These are phyloP conservation scores for Chamaetylas fuelleborni DNA, from an alignment of 2,113 vertebrate genomes.

Conservation along the genomic window DNA sequence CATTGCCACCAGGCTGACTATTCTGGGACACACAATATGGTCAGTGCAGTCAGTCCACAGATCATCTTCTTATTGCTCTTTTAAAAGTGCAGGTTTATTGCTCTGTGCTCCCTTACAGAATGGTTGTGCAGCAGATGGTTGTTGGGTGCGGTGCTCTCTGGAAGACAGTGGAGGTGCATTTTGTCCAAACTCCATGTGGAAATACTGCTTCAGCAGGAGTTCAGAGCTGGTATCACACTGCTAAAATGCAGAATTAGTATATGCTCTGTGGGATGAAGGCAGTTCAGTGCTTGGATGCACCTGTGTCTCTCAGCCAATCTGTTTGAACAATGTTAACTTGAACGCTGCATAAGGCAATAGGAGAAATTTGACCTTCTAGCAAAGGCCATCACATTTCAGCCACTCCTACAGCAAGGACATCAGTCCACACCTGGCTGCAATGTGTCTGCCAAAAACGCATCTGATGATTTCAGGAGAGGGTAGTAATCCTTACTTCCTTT, in stretches of 20 bases:
- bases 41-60: neutral
- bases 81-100: fast-evolving
- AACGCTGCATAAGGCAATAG: neutral
- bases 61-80: neutral
- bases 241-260: neutral
- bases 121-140: neutral
- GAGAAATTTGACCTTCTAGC: neutral
- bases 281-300: neutral
- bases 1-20: neutral
- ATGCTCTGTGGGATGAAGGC: neutral
- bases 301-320: neutral
- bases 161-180: neutral
- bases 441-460: neutral
- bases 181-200: neutral
- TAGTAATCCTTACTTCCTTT: neutral
- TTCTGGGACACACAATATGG: neutral
- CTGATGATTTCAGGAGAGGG: neutral
- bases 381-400: neutral
- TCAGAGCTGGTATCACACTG: neutral
- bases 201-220: neutral
- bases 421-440: neutral
- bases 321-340: neutral
- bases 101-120: neutral
- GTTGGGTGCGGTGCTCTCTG: neutral
- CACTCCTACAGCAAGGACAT: neutral